Base-by-base conservation (phyloP, 2,888 invertebrate genomes). In the Melanostoma mellinum region DNA sequence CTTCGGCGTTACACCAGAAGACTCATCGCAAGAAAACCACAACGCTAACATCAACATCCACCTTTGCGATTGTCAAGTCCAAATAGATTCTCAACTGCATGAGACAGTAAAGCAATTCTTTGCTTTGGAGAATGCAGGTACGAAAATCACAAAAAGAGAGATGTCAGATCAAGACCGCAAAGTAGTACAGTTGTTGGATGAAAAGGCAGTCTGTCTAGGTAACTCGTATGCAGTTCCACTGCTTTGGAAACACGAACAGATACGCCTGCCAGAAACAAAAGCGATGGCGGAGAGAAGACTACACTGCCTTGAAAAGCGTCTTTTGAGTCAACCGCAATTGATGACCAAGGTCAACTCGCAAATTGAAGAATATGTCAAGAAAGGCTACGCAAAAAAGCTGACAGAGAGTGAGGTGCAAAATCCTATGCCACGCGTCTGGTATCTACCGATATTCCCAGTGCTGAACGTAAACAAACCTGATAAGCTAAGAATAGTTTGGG, bases 221-320 rank as follows among this genome's bases (percentile, higher is more conserved):
- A n/a, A 36, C 4, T 38, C 52, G 2, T 61, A 56, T 4, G 60
- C 60, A 0, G 71, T 72, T 0, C 61, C 71, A 3, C 36, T 72
- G 1, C 42, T 61, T 0, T 72, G 71, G 71, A 71, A 52, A 6
- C 52, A 40, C 6, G 8, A 40, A 5, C 50, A 35, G 0, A 20
- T 71, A 20, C 2, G 6, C 6, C 33, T 69, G 1, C 69, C 58
- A 5, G 2, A 5, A 5, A 32, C 48, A 2, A 69, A 30, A 32
- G 32, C 38, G 4, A 69, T 58, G 58, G 58, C 58, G 5, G 58
- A 69, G 50, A 56, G 8, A 10, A 69, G 69, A 35, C 2, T 69
- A 58, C 69, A 8, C 40, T 69, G 69, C 38, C 48, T 69, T n/a
- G 56, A 69, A 6, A 58, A 30, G 10, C 56, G 58, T 0, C 48